A percentile compares a stretch with the other conserved stretches of the same genome.
Conservation (phyloP, 2,113 vertebrate species). For the Lamprotornis superbus region DNA sequence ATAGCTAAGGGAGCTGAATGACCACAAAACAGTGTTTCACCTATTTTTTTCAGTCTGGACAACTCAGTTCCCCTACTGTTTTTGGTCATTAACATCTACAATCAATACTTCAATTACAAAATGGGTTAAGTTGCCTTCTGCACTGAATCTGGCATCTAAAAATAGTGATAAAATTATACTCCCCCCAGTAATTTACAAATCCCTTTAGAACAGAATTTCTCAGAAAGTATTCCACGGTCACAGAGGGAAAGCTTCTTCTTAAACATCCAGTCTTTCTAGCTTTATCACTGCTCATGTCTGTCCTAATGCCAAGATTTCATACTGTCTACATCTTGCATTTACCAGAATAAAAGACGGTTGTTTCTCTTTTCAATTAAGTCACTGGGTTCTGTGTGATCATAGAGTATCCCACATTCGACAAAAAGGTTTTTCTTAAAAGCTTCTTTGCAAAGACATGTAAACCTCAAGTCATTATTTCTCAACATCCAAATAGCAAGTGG, state of each 20-base stretch:
- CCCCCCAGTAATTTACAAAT: neutral
- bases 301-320: neutral
- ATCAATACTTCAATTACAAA: neutral
- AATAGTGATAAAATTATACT: neutral
- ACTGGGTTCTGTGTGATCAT: neutral
- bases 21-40: neutral
- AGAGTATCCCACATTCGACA: neutral
- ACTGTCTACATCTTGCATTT: neutral
- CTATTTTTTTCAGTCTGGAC: neutral
- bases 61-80: neutral
- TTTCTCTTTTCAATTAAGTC: neutral
- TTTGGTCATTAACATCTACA: neutral
- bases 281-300: neutral
- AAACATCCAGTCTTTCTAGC: neutral
- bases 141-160: neutral
- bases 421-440: neutral
- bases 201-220: neutral
- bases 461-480: neutral
- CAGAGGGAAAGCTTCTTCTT: neutral
- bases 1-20: fast-evolving
- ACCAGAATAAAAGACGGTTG: neutral
- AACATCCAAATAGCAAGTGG: neutral
- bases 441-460: neutral
- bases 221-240: neutral
- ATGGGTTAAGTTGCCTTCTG: slow-evolving; percentile 27